Base-by-base conservation (phyloP, 2,797 vertebrate species). In the Apogon hyalosoma region DNA sequence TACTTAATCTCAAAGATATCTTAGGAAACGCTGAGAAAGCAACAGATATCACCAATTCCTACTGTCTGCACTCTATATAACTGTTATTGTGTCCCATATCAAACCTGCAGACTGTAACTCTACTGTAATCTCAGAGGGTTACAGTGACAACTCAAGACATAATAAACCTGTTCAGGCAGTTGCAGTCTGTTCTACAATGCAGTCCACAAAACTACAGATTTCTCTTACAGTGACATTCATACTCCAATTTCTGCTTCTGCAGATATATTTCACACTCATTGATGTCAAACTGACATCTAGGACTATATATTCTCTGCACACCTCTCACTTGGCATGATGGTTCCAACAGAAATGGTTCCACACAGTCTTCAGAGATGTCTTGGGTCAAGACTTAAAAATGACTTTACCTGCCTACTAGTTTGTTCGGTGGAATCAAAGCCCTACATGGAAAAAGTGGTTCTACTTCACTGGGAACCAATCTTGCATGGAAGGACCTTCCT, bases 401-500 rank as follows among this genome's bases (percentile, higher is more conserved):
- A 33, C 41, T 45, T 45, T 45, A 58, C 41, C 41, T 45, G 40
- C n/a, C 9, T 24, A 43, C 13, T 55, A 42, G 53, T 82, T 81
- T 59, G 41, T 60, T 61, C 49, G 28, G 49, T 48, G 59, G 42
- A 50, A 56, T 76, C 45, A 39, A 69, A 64, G 48, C 28, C 47
- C 57, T 55, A 7, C 21, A 84, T 83, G 78, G 72, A 75, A 88
- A 88, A 86, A 24, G 38, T 46, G 61, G 41, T 64, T 79, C 63
- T 54, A 63, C 67, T 72, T 76, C 24, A 15, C 60, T 58, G 63
- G 80, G 61, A 78, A 67, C 24, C 53, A 73, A 70, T 70, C 60
- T 52, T 66, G 71, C 62, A 79, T 82, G 87, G 88, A 89, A 87
- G 88, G 73, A 63, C 55, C 63, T 66, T 74, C 79, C 12, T 21